Evolutionary conservation across 1,140 invertebrate species (phyloP), one percentile per base, ranked within the genome.

Genomic region (Agrilus planipennis): DNA sequence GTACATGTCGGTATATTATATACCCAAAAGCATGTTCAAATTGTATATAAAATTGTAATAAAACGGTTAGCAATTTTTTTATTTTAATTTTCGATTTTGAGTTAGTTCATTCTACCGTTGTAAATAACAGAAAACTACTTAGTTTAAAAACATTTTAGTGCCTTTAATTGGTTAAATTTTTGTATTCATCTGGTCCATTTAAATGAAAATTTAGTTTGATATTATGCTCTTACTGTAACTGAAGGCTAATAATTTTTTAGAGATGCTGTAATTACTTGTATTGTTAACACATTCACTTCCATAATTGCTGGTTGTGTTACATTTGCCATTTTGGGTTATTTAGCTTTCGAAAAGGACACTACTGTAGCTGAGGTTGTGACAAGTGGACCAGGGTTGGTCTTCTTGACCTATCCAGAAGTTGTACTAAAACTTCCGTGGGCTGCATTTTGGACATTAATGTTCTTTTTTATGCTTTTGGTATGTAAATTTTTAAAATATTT

Each of bases 331-430:
- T 53, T 79, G 40, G 76, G 76, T 22, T 72, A 76, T 51, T 69
- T 79, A 52, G 72, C 76, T 14, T 44, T 60, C 22, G 66, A 69
- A 44, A 69, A 72, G 46, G 60, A 61, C 25, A 60, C 62, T 2
- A 45, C 63, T 14, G 73, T 79, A 2, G 62, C 56, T 2, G 55
- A 70, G 21, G 76, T 78, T 4, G 75, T 77, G 2, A 71, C 72
- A 44, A 72, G 67, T 42, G 76, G 76, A 3, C 78, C 77, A 11
- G 77, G 77, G 11, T 58, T 80, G 2, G 76, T 78, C 15, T 80
- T 79, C 50, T 65, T 79, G 21, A 76, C 76, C 3, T 79, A 80
- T 60, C 77, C 76, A 0, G 73, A 78, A 56, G 77, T 76, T 31
- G 75, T 79, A 15, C 53, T 77, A 1, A 72, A 76, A 52, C 58